Evolutionary conservation across 2,113 vertebrate species (phyloP).

Genomic region (Genyomyrus donnyi): DNA sequence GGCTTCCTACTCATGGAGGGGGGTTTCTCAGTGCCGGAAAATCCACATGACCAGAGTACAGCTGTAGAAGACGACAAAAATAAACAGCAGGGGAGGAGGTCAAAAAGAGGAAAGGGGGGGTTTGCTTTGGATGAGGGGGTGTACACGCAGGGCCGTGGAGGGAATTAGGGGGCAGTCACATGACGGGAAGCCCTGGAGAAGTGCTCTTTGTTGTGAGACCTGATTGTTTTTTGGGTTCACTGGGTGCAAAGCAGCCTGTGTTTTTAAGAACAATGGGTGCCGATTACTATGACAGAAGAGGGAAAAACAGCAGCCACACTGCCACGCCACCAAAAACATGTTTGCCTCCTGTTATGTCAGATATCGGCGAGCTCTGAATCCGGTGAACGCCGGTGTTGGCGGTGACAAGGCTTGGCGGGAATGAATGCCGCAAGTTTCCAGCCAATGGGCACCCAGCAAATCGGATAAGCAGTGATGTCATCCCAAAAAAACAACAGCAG

Average conservation of each 20-base stretch:
- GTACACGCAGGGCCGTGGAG: neutral
- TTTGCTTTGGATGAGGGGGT: constrained; percentile 14
- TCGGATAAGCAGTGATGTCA: constrained; percentile 26
- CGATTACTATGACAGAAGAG: neutral
- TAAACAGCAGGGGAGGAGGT: constrained; percentile 18
- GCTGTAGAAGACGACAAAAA: constrained; percentile 32
- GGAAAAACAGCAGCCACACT: neutral
- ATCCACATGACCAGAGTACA: constrained; percentile 10
- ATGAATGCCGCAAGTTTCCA: neutral
- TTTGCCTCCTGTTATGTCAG: constrained; percentile 15
- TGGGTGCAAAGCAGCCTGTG: constrained; percentile 22
- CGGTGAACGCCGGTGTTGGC: neutral
- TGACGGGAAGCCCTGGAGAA: constrained; percentile 35
- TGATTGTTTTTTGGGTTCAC: constrained; percentile 31
- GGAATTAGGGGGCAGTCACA: constrained; percentile 23
- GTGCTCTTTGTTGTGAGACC: constrained; percentile 17
- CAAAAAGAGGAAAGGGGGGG: constrained; percentile 33
- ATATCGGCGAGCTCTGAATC: neutral
- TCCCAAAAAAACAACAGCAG: constrained; percentile 23
- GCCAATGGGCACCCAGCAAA: neutral
- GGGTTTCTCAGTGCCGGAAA: neutral
- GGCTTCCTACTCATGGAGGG: neutral
- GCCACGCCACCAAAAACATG: neutral
- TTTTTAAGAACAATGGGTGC: constrained; percentile 23
- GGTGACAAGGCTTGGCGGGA: neutral